Conservation (phyloP, 23 tunicate species). For the Halocynthia aurantium region DNA sequence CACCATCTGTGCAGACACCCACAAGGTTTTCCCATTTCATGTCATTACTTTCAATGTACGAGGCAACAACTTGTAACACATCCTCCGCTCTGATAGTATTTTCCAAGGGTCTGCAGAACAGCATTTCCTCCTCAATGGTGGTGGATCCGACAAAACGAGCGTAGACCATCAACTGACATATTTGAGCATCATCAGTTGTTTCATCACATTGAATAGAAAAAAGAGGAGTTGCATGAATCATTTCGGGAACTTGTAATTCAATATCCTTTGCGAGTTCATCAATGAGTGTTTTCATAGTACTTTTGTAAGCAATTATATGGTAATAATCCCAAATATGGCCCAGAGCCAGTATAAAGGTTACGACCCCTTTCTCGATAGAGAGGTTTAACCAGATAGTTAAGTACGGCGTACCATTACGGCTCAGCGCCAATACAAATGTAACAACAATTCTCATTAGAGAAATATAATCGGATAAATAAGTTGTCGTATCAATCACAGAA, state of each 20-base stretch:
- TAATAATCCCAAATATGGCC: no score
- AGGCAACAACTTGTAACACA: constrained; percentile 24
- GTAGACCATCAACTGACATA: background rate
- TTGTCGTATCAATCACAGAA: no score
- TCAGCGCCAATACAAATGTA: no score
- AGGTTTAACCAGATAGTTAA: no score
- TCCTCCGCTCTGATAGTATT: constrained; percentile 32
- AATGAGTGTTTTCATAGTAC: constrained; percentile 30
- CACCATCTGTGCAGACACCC: constrained; percentile 64
- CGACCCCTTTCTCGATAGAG: no score
- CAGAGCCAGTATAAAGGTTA: no score
- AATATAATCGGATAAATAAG: no score
- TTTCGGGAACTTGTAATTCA: constrained; percentile 16
- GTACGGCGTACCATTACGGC: no score
- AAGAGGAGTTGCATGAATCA: constrained; percentile 17
- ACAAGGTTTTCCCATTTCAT: constrained; percentile 26
- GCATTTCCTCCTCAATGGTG: constrained; percentile 17
- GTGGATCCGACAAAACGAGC: constrained; percentile 24
- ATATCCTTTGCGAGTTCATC: constrained; percentile 45
- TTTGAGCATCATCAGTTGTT: constrained; percentile 29
- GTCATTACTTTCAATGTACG: constrained; percentile 15
- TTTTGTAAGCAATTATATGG: no score
- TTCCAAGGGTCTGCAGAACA: constrained; percentile 38
- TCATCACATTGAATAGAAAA: constrained; percentile 37
- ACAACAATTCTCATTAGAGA: no score